Conservation (phyloP, 2,113 vertebrate genomes). For the Dendropsophus ebraccatus region DNA sequence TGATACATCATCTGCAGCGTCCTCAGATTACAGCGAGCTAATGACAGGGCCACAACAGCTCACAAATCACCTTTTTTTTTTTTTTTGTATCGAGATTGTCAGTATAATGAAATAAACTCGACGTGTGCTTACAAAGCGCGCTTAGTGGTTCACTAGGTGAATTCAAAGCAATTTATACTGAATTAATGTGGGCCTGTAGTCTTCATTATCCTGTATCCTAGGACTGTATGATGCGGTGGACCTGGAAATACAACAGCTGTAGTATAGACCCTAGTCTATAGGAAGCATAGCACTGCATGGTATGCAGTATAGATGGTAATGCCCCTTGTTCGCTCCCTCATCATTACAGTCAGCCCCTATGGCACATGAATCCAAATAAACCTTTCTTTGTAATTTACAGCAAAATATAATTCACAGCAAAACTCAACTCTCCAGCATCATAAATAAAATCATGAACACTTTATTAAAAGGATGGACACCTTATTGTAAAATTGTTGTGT, state of each 20-base stretch:
- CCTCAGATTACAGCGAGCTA: constrained; percentile 61
- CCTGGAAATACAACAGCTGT: neutral
- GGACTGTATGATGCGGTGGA: neutral
- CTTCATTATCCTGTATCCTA: neutral
- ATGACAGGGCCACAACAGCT: constrained; percentile 64
- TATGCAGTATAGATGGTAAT: neutral
- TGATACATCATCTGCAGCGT: constrained; percentile 63
- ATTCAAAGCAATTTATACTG: constrained; percentile 61
- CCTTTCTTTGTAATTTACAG: too few species aligned
- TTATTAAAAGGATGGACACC: too few species aligned
- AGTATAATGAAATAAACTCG: constrained; percentile 1
- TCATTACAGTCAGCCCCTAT: too few species aligned
- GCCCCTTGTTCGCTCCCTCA: neutral
- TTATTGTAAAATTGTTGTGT: too few species aligned
- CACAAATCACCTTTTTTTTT: constrained; percentile 56
- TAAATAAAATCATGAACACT: too few species aligned
- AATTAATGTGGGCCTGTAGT: constrained; percentile 12
- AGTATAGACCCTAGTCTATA: too few species aligned
- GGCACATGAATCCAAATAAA: too few species aligned
- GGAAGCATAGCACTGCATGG: too few species aligned
- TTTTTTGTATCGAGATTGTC: neutral
- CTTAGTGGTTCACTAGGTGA: constrained; percentile 64
- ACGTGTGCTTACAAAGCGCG: neutral
- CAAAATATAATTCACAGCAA: too few species aligned
- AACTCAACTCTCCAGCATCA: too few species aligned